A percentile compares a stretch with the other conserved stretches of the same genome.
phyloP scores from a whole-genome alignment of 2,113 vertebrate genomes.

The Orientallactaga bullata region DNA sequence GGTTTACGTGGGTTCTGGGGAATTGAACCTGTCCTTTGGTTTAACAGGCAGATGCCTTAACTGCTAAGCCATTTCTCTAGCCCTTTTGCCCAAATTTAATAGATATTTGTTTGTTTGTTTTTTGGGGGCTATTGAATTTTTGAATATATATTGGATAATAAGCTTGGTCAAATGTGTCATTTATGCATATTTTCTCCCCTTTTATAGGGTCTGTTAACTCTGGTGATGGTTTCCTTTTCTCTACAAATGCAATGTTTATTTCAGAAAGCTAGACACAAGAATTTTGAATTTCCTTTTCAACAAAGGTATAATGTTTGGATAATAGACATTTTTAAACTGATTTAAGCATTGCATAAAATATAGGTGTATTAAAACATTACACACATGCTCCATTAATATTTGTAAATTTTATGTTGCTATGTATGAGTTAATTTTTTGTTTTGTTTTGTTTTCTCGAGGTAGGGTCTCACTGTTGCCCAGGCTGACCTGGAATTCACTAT shows the following conservation, averaged over 20 bases:
- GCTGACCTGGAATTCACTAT: too few species aligned
- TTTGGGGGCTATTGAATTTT: neutral
- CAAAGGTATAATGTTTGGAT: neutral
- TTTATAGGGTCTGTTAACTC: neutral
- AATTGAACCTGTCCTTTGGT: too few species aligned
- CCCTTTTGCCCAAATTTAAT: neutral
- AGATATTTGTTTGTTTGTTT: neutral
- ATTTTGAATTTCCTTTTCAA: neutral
- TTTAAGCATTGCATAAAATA: neutral
- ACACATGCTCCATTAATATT: neutral
- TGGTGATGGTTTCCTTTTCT: neutral
- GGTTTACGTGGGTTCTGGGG: too few species aligned
- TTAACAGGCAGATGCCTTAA: too few species aligned
- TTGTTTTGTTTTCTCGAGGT: too few species aligned
- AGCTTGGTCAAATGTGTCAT: neutral
- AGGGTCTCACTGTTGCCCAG: too few species aligned
- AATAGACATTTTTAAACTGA: neutral
- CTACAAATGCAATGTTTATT: neutral
- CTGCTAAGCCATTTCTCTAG: too few species aligned
- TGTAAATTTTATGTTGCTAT: neutral
- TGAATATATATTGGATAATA: neutral
- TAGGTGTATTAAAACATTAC: neutral
- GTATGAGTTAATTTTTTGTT: too few species aligned
- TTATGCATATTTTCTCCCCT: neutral
- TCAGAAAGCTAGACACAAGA: neutral